Evolutionary conservation across 2,888 invertebrate genomes (phyloP).

Genomic region (Lapara coniferarum): DNA sequence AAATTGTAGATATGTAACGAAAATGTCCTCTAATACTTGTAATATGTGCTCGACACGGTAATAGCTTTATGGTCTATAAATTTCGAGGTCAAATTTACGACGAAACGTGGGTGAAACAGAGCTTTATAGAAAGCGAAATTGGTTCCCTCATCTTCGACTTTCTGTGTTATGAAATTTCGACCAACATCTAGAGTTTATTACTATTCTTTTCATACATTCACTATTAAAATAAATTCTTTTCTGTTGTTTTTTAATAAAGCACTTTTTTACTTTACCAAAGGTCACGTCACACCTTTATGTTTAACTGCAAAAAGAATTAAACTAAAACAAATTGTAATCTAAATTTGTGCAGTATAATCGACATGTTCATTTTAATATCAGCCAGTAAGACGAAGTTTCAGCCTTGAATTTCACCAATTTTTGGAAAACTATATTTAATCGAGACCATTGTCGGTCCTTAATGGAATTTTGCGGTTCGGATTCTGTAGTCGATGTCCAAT

Average conservation of each 20-base stretch:
- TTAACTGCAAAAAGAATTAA: too few species aligned
- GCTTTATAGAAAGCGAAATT: slow-evolving; percentile 17
- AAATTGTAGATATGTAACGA: background rate
- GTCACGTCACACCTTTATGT: too few species aligned
- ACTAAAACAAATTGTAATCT: too few species aligned
- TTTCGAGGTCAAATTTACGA: slow-evolving; percentile 20
- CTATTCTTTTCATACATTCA: background rate
- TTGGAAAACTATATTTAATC: slow-evolving; percentile 14
- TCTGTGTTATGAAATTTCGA: slow-evolving; percentile 4
- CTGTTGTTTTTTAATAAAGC: too few species aligned
- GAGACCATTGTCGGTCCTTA: background rate
- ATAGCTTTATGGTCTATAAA: slow-evolving; percentile 21
- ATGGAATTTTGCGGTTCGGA: slow-evolving; percentile 10
- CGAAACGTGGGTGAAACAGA: slow-evolving; percentile 16
- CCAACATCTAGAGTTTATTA: background rate
- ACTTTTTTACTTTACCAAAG: too few species aligned
- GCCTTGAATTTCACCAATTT: background rate
- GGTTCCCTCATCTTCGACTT: background rate
- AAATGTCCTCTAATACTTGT: slow-evolving; percentile 17
- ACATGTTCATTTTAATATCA: background rate
- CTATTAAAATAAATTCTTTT: too few species aligned
- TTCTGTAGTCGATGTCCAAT: slow-evolving; percentile 5
- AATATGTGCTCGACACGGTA: slow-evolving; percentile 20
- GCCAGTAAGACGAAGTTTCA: background rate
- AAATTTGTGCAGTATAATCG: too few species aligned